Conservation (phyloP, 2,113 vertebrate genomes). For the Enhydra lutris region DNA sequence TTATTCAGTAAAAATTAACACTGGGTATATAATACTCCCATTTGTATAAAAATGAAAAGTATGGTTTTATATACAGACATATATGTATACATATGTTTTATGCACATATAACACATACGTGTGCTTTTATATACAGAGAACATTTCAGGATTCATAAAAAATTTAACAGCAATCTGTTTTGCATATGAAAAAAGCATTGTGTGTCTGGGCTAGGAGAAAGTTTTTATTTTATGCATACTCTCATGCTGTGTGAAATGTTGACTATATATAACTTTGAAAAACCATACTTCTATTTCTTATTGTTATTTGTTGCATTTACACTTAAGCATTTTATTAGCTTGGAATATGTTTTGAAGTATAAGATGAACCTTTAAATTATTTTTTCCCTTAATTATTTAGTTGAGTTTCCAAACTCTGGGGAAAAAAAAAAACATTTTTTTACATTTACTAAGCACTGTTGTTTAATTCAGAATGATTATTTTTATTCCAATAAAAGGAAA, state of each 20-base stretch:
- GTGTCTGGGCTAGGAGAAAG: background rate
- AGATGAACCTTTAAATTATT: background rate
- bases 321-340: background rate
- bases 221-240: background rate
- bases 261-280: background rate
- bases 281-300: background rate
- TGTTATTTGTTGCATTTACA: background rate
- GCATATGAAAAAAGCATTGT: background rate
- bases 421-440: background rate
- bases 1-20: background rate
- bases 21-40: background rate
- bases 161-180: background rate
- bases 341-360: background rate
- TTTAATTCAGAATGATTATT: background rate
- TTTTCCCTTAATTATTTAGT: background rate
- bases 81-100: background rate
- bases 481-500: background rate
- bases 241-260: background rate
- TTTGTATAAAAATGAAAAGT: background rate
- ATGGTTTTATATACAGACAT: background rate
- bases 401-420: background rate
- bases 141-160: background rate
- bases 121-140: background rate
- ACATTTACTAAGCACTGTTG: background rate
- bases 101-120: background rate